Conservation (phyloP, 2,113 vertebrate genomes). For the Tapirus terrestris region DNA sequence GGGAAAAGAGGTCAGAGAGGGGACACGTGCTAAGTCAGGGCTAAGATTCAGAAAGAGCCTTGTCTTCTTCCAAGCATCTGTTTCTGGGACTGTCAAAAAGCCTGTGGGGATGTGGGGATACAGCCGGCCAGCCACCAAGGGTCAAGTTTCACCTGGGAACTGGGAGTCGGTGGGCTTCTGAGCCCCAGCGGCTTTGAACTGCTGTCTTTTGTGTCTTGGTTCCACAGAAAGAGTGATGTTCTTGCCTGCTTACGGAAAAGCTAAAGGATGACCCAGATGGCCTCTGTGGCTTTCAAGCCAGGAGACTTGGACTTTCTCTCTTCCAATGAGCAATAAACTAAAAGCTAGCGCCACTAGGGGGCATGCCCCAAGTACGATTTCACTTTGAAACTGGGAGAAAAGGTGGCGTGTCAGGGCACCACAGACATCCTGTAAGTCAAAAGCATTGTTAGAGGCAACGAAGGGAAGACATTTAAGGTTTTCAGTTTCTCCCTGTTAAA, state of each 20-base stretch:
- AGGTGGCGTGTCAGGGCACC: neutral
- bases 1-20: conserved; percentile 41
- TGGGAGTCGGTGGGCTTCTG: neutral
- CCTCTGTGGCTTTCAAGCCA: neutral
- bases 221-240: conserved; percentile 19
- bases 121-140: neutral
- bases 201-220: neutral
- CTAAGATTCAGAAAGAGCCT: neutral
- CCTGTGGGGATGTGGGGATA: neutral
- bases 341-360: conserved; percentile 85
- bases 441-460: neutral
- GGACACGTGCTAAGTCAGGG: conserved; percentile 19
- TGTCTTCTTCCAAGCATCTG: neutral
- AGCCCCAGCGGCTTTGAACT: neutral
- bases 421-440: neutral
- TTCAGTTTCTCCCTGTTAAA: conserved; percentile 47
- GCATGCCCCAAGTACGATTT: conserved; percentile 85
- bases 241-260: neutral
- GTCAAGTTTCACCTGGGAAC: neutral
- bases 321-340: neutral
- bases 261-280: neutral
- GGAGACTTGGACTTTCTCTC: neutral
- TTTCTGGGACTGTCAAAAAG: neutral
- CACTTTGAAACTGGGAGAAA: conserved; percentile 35
- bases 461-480: neutral